Conservation (phyloP, 2,888 invertebrate genomes). For the Spisula solida region DNA sequence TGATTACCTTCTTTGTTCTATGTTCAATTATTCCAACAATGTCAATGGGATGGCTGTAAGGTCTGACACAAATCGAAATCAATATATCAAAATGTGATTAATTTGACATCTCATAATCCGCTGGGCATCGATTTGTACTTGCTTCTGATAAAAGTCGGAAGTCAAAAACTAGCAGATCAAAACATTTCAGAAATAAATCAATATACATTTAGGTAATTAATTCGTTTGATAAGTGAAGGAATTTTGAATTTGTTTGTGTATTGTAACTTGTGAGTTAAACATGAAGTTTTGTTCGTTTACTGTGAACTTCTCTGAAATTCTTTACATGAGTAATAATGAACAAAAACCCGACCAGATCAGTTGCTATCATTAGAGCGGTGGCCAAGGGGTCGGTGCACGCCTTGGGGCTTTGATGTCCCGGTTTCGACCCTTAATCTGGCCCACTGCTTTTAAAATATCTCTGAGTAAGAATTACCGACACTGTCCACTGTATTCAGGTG, state of each 20-base stretch:
- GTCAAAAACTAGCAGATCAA: neutral
- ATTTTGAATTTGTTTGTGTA: neutral
- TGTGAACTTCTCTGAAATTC: no score
- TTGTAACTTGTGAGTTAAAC: neutral
- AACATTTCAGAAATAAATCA: neutral
- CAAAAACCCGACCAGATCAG: no score
- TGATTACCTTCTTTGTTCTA: neutral
- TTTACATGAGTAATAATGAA: no score
- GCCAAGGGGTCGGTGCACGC: no score
- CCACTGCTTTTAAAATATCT: no score
- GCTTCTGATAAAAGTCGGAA: conserved; percentile 5
- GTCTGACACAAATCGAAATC: neutral
- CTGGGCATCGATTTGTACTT: neutral
- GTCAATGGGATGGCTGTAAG: neutral
- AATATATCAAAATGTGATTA: neutral
- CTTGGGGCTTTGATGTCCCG: no score
- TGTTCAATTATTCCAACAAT: neutral
- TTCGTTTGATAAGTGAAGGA: neutral
- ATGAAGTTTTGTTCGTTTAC: neutral
- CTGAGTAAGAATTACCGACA: no score
- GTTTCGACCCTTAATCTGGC: no score
- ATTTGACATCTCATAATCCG: neutral
- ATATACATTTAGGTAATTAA: neutral
- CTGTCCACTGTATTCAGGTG: no score
- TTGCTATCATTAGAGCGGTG: no score